Evolutionary conservation across 1,140 invertebrate species (phyloP).

Genomic region (Phymastichus coffea): DNA sequence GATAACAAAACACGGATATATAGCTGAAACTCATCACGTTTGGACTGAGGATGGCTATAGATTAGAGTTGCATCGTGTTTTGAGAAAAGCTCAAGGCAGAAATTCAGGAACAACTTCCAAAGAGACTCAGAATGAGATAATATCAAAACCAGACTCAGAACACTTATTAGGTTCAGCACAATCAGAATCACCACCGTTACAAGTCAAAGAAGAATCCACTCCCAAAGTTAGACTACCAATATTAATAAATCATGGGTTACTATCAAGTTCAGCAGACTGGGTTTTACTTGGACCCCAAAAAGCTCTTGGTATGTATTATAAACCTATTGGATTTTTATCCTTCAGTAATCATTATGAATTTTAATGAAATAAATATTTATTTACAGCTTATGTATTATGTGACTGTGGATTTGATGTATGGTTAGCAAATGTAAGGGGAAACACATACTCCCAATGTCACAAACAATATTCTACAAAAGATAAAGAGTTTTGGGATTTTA

Average conservation of each 20-base stretch:
- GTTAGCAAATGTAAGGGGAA: conserved; percentile 74
- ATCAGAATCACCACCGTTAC: conserved; percentile 9
- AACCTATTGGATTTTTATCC: conserved; percentile 6
- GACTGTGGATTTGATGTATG: conserved; percentile 74
- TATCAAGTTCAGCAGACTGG: conserved; percentile 75
- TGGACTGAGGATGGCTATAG: conserved; percentile 73
- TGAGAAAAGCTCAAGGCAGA: conserved; percentile 39
- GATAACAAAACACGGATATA: conserved; percentile 62
- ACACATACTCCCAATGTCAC: conserved; percentile 67
- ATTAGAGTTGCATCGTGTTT: conserved; percentile 68
- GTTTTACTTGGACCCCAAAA: conserved; percentile 67
- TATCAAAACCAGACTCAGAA: conserved; percentile 6
- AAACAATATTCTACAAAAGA: conserved; percentile 59
- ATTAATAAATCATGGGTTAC: conserved; percentile 73
- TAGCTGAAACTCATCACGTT: conserved; percentile 65
- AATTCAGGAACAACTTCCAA: conserved; percentile 8
- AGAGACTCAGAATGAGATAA: conserved; percentile 5
- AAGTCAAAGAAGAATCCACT: conserved; percentile 18
- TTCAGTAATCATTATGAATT: conserved; percentile 18
- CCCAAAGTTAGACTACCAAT: conserved; percentile 54
- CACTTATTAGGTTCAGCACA: background rate
- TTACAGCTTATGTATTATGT: conserved; percentile 60
- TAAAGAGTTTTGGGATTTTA: conserved; percentile 63
- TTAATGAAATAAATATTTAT: conserved; percentile 33
- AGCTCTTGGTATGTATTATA: conserved; percentile 59